Conservation (phyloP, 2,797 vertebrate genomes). For the Saxicola maurus region DNA sequence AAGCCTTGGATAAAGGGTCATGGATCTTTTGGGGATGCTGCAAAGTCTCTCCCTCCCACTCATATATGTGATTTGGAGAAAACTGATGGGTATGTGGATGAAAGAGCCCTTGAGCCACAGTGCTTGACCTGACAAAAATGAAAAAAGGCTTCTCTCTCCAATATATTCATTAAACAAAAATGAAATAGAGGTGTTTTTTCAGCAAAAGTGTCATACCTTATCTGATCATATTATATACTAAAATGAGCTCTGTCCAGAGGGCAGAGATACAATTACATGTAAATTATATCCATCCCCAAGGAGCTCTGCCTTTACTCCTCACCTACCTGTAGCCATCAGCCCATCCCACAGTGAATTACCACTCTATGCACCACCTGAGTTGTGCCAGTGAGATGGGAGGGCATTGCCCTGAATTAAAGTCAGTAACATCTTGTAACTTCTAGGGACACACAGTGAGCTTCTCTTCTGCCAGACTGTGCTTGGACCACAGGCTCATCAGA, state of each 20-base stretch:
- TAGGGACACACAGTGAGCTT: background rate
- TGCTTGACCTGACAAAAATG: accelerated
- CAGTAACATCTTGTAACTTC: background rate
- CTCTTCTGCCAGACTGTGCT: background rate
- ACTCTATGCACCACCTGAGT: background rate
- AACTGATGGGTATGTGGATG: background rate
- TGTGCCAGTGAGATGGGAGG: background rate
- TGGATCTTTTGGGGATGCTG: background rate
- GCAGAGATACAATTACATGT: background rate
- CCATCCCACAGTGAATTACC: background rate
- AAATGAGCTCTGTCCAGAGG: background rate
- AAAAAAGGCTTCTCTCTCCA: background rate
- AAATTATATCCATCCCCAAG: background rate
- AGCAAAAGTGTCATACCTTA: background rate
- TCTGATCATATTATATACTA: background rate
- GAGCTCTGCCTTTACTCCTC: background rate
- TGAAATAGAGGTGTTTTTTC: background rate
- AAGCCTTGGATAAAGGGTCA: background rate
- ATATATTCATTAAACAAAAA: background rate
- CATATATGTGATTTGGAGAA: background rate
- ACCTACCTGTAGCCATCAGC: background rate
- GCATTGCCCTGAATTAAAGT: background rate
- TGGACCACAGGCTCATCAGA: background rate
- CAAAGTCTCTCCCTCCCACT: background rate
- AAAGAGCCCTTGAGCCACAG: background rate